phyloP scores from a whole-genome alignment of 2,888 invertebrate genomes.

The Augiades crinisus region DNA sequence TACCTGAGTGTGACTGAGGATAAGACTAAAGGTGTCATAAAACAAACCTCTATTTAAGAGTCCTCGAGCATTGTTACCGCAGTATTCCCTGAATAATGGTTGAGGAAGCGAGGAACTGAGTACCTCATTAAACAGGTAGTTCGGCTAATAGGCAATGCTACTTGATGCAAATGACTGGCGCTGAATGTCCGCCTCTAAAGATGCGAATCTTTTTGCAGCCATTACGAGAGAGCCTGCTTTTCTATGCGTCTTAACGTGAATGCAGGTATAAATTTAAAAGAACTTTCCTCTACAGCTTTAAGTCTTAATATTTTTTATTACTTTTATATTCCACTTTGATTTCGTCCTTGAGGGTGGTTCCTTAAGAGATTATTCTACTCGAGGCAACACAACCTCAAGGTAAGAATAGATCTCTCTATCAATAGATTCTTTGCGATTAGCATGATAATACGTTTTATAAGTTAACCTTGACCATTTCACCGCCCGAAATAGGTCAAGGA shows the following conservation, averaged over 20 bases:
- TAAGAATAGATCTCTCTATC: too few species aligned
- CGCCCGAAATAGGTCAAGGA: too few species aligned
- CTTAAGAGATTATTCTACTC: too few species aligned
- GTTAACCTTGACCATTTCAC: too few species aligned
- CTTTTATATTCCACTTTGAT: too few species aligned
- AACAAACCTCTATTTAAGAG: conserved; percentile 8
- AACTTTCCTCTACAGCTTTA: background rate
- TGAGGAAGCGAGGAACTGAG: conserved; percentile 18
- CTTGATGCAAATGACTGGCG: conserved; percentile 23
- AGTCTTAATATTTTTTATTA: background rate
- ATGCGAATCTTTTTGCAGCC: conserved; percentile 14
- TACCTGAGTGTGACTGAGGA: conserved; percentile 10
- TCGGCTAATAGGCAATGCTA: conserved; percentile 24
- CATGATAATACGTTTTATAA: too few species aligned
- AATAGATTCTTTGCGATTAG: too few species aligned
- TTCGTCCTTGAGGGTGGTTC: too few species aligned
- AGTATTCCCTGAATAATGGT: conserved; percentile 23
- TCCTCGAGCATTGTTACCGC: conserved; percentile 15
- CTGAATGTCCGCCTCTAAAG: conserved; percentile 23
- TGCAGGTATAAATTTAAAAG: background rate
- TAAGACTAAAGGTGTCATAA: conserved; percentile 10
- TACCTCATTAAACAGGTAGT: conserved; percentile 25
- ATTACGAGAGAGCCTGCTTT: conserved; percentile 8
- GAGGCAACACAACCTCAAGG: too few species aligned
- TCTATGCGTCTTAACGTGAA: background rate